phyloP scores from a whole-genome alignment of 2,888 invertebrate species.

The Osmoderma eremita region DNA sequence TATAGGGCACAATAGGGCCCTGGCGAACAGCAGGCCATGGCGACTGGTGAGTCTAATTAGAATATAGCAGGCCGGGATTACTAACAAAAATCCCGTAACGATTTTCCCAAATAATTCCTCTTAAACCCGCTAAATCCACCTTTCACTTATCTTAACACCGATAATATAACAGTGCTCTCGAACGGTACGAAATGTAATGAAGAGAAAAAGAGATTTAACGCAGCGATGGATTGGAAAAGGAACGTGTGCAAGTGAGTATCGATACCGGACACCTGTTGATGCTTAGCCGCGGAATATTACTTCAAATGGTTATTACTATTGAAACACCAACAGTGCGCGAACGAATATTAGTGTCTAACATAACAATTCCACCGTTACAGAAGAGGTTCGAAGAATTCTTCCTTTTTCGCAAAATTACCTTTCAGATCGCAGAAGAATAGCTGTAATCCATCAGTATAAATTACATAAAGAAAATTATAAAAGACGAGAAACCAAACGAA shows the following conservation, averaged over 20 bases:
- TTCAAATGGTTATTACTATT: too few species aligned
- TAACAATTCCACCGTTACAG: not conserved
- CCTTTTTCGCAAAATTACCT: not conserved
- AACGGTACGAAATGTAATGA: slow-evolving; percentile 12
- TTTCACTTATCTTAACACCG: slow-evolving; percentile 38
- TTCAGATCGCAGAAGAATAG: slow-evolving; percentile 5
- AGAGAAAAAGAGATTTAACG: slow-evolving; percentile 3
- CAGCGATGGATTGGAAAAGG: slow-evolving; percentile 5
- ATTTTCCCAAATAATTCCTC: slow-evolving; percentile 13
- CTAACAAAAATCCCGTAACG: not conserved
- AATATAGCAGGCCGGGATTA: slow-evolving; percentile 9
- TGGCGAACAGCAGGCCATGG: slow-evolving; percentile 59
- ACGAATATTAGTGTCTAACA: too few species aligned
- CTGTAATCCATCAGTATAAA: slow-evolving; percentile 12
- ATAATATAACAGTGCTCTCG: slow-evolving; percentile 25
- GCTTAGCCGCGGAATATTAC: too few species aligned
- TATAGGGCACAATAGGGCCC: slow-evolving; percentile 57
- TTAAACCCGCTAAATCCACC: slow-evolving; percentile 13
- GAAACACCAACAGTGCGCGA: too few species aligned
- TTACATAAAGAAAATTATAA: slow-evolving; percentile 27
- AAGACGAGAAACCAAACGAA: slow-evolving; percentile 24
- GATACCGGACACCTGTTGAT: slow-evolving; percentile 21
- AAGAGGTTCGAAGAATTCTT: slow-evolving; percentile 10
- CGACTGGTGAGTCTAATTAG: slow-evolving; percentile 58
- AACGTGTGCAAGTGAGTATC: slow-evolving; percentile 26